Conservation (phyloP, 2,113 vertebrate species). For the Catharus minimus region DNA sequence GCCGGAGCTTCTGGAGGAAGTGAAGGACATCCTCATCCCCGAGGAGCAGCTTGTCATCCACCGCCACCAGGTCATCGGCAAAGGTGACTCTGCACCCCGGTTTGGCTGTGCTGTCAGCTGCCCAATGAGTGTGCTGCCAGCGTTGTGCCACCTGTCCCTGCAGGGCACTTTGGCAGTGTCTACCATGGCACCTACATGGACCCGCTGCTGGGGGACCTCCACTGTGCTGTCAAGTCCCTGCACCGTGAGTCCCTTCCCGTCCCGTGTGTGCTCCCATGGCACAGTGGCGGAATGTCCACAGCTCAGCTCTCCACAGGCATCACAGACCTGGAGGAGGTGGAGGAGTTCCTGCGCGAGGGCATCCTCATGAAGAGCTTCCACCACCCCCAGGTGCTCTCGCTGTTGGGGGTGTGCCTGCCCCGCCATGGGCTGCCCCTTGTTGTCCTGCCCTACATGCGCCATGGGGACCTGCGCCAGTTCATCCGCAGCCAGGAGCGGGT, state of each 20-base stretch:
- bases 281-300: accelerated
- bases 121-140: accelerated
- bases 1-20: conserved; percentile 86
- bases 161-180: conserved; percentile 95
- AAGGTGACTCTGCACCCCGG: conserved; percentile 68
- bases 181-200: conserved; percentile 91
- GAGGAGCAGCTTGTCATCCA: conserved; percentile 83
- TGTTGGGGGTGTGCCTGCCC: conserved; percentile 90
- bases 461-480: conserved; percentile 92
- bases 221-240: conserved; percentile 94
- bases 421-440: conserved; percentile 86
- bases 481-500: conserved; percentile 90
- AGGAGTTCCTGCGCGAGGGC: conserved; percentile 93
- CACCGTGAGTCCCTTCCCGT: conserved; percentile 77
- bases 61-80: conserved; percentile 88
- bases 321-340: conserved; percentile 92
- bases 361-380: conserved; percentile 95
- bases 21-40: conserved; percentile 94
- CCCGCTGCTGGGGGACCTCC: conserved; percentile 76
- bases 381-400: conserved; percentile 89
- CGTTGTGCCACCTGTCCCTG: not conserved
- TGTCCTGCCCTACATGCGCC: conserved; percentile 93
- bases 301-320: conserved; percentile 77
- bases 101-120: accelerated
- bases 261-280: accelerated